Percentiles rank a stretch among this genome's conserved stretches.
These are phyloP conservation scores for Capreolus pygargus DNA, from an alignment of 2,113 vertebrate species.

Conservation along the genomic window DNA sequence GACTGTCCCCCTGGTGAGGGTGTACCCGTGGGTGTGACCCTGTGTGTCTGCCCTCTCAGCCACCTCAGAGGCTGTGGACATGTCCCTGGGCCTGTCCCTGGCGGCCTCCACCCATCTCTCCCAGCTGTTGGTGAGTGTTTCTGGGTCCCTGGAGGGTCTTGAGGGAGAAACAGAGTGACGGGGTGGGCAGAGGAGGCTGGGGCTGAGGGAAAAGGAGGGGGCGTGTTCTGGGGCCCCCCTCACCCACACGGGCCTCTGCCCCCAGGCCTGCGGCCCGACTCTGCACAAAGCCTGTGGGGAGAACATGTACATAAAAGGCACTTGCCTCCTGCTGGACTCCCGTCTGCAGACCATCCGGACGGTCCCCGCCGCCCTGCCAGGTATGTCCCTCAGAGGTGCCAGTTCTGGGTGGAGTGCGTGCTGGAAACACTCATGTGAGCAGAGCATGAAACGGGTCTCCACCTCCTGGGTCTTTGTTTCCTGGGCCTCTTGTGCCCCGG, in stretches of 20 bases:
- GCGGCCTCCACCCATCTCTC: not conserved
- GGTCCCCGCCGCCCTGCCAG: slow-evolving; percentile 46
- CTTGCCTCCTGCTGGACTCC: slow-evolving; percentile 80
- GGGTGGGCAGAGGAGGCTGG: not conserved
- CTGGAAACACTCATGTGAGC: no score
- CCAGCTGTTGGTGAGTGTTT: slow-evolving; percentile 62
- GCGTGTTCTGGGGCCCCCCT: no score
- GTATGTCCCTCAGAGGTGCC: slow-evolving; percentile 7
- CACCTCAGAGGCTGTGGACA: slow-evolving; percentile 35
- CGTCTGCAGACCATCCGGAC: slow-evolving; percentile 74
- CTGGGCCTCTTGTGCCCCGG: not conserved
- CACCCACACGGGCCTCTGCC: not conserved
- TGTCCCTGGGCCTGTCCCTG: slow-evolving; percentile 68
- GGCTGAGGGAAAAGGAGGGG: no score
- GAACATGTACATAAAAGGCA: slow-evolving; percentile 70
- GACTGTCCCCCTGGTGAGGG: not conserved
- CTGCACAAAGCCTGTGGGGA: slow-evolving; percentile 82
- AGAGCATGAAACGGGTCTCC: not conserved
- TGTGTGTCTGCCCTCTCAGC: slow-evolving; percentile 20
- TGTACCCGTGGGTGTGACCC: not conserved
- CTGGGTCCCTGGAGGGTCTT: not conserved
- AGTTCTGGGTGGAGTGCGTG: fast-evolving
- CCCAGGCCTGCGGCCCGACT: slow-evolving; percentile 81
- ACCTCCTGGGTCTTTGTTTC: not conserved
- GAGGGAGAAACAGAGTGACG: not conserved